These are phyloP conservation scores for Pristiophorus japonicus DNA, from an alignment of 2,113 vertebrate species.

Conservation along the genomic window DNA sequence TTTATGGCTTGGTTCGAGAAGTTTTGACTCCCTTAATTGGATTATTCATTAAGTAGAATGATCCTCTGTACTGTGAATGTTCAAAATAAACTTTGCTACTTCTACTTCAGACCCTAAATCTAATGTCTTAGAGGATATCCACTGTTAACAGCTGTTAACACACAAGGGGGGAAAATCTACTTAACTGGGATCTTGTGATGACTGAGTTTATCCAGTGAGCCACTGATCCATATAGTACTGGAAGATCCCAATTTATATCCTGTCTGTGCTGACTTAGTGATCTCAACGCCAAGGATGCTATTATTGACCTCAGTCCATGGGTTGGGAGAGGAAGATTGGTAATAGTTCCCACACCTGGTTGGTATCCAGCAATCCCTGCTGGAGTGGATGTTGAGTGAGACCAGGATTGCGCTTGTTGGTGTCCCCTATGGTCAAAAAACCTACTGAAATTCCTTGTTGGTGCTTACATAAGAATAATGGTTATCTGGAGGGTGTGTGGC, in stretches of 20 bases:
- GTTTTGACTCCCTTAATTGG: background rate
- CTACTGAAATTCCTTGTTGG: background rate
- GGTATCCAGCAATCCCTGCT: background rate
- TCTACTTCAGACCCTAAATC: background rate
- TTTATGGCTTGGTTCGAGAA: background rate
- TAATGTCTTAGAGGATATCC: background rate
- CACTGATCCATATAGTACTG: background rate
- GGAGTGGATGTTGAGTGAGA: background rate
- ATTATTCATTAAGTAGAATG: background rate
- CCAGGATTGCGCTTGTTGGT: background rate
- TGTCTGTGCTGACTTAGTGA: background rate
- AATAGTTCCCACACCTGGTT: background rate
- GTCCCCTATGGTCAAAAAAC: background rate
- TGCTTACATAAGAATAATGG: background rate
- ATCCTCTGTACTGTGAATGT: background rate
- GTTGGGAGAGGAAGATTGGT: background rate
- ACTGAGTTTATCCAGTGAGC: background rate
- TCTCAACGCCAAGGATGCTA: background rate
- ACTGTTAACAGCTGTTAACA: background rate
- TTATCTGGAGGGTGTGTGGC: background rate
- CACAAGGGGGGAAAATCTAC: background rate
- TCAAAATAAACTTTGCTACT: slow-evolving; percentile 21
- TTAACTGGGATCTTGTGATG: background rate
- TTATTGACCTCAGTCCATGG: too few species aligned
- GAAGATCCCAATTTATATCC: background rate